Percentiles rank a stretch among this genome's conserved stretches.
Evolutionary conservation across 2,113 vertebrate genomes (phyloP).

Genomic region (Salvator merianae): DNA sequence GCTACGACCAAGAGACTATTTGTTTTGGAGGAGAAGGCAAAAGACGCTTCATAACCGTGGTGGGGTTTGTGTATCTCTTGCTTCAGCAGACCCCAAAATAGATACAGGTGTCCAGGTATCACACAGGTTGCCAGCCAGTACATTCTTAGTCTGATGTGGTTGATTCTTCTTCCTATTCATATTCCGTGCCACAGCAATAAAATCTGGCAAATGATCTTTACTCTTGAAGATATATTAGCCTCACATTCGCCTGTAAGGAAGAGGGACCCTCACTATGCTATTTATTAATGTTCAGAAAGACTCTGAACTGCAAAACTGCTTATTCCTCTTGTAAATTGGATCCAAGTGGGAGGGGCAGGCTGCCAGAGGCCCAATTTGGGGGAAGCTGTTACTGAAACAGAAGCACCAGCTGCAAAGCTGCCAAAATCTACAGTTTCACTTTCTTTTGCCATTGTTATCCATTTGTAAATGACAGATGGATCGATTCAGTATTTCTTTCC

Average conservation of each 20-base stretch:
- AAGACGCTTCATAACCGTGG: no score
- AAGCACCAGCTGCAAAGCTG: background rate
- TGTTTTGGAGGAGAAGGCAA: no score
- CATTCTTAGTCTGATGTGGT: background rate
- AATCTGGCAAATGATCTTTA: background rate
- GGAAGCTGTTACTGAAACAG: background rate
- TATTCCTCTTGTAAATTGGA: background rate
- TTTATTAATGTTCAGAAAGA: background rate
- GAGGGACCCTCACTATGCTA: no score
- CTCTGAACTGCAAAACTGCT: background rate
- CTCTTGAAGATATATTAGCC: background rate
- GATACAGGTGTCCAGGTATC: background rate
- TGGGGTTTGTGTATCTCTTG: background rate
- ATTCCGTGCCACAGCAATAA: background rate
- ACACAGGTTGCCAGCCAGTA: background rate
- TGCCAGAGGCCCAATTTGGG: rapidly evolving
- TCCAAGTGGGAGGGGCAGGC: background rate
- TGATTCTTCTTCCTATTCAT: background rate
- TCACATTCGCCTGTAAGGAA: no score
- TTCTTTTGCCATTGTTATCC: background rate
- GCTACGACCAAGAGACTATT: no score
- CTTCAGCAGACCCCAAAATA: no score
- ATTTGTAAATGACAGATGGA: rapidly evolving
- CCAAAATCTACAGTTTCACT: background rate
- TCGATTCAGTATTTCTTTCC: no score